A percentile compares a stretch with the other conserved stretches of the same genome.
Evolutionary conservation across 2,888 invertebrate species (phyloP).

Genomic region (Terebella lapidaria): DNA sequence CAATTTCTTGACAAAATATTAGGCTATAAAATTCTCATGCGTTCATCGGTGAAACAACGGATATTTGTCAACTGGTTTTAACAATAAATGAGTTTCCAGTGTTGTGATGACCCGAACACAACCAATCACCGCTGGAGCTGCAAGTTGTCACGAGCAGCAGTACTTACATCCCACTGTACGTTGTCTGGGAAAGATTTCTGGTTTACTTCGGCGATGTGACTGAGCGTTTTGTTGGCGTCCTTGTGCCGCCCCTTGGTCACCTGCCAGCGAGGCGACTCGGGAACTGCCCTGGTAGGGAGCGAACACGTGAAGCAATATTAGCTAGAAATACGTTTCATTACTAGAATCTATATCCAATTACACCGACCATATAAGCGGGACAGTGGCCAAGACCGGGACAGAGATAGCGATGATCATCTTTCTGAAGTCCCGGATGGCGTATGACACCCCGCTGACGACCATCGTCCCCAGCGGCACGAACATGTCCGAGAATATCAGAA

Average conservation of each 20-base stretch:
- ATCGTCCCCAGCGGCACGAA: slow-evolving; percentile 18
- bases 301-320: too few species aligned
- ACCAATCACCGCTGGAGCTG: too few species aligned
- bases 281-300: slow-evolving; percentile 10
- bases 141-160: too few species aligned
- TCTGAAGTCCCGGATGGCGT: slow-evolving; percentile 15
- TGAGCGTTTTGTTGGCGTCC: slow-evolving; percentile 16
- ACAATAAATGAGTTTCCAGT: too few species aligned
- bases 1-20: too few species aligned
- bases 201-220: slow-evolving; percentile 13
- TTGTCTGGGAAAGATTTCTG: slow-evolving; percentile 10
- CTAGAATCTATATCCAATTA: background rate
- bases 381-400: slow-evolving; percentile 7
- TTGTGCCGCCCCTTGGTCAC: slow-evolving; percentile 10
- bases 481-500: slow-evolving; percentile 9
- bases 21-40: too few species aligned
- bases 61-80: too few species aligned
- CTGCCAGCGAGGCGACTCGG: slow-evolving; percentile 24
- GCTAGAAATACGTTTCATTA: background rate
- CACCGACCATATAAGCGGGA: slow-evolving; percentile 11
- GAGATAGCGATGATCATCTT: slow-evolving; percentile 9
- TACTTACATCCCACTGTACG: too few species aligned
- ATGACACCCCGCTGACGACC: slow-evolving; percentile 13
- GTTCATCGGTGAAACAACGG: too few species aligned
- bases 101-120: too few species aligned